Base-by-base conservation (phyloP, 2,888 invertebrate genomes). In the Drosophila bunnanda region DNA sequence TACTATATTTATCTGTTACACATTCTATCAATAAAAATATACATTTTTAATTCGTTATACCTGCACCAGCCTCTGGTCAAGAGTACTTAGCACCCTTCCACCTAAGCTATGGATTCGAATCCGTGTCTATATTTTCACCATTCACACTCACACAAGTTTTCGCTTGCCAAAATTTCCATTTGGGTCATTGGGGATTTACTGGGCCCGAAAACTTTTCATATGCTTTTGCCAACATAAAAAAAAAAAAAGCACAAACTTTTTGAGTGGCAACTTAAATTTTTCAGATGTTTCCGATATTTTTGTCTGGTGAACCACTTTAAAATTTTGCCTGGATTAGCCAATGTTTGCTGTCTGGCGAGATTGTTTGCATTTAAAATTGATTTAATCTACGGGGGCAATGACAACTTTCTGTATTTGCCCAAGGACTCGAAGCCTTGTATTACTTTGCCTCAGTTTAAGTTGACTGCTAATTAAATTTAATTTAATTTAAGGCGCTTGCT, bases 181-280 rank as follows among this genome's bases (percentile, higher is more conserved):
- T 41, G 41, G 71, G 53, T 70, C 62, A 57, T 70, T 70, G 61
- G 61, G 53, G 56, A 70, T 32, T 71, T 60, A 58, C 46, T 43
- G 44, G 38, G 25, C 48, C 38, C 55, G 17, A 60, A 39, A 70
- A 60, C 28, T 68, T 50, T 60, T 17, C 46, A 66, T 57, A 69
- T 44, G 56, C 39, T 50, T 64, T 53, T 57, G 52, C 56, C 66
- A 43, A 22, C 13, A 12, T 12, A 7, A 34, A 44, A 30, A n/a
- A 25, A 30, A 36, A 44, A 38, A 13, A 20, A 20, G 46, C 20
- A 12, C 22, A 36, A 69, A 66, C 38, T 44, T 71, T 60, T 28
- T 34, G 43, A 56, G 55, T 53, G 56, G 59, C 22, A 15, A 44
- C 43, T 62, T 61, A 36, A 53, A 57, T 57, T 61, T 57, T 64